Evolutionary conservation across 2,113 vertebrate genomes (phyloP), one percentile per base, ranked within the genome.

Genomic region (human): DNA sequence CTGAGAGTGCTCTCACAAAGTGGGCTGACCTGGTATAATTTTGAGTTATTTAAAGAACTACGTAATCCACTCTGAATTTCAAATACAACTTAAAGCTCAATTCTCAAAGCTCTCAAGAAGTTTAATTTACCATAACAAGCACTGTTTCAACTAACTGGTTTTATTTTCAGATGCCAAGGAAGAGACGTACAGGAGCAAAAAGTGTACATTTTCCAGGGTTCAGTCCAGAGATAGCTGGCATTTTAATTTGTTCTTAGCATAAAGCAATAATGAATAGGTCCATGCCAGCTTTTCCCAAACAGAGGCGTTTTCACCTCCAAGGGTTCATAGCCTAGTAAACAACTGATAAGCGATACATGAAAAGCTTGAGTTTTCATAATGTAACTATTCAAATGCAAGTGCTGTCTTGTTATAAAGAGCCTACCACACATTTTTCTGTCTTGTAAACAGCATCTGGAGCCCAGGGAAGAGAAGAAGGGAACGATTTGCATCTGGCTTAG

Each of bases 11-110:
- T 43, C 3, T 81, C 38, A 87, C 20, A 83, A 64, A 6, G 3
- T 64, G 22, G 1, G 70, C 64, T 97, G 87, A 64, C 64, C 85
- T 96, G 32, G 0, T 73, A 90, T 59, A 95, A 23, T 94, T 96
- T 97, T 91, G 45, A 97, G 96, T 93, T 93, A 73, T 96, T 91
- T 92, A 97, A 89, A 97, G 91, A 95, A 48, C 90, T 96, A 61
- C 68, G n/a, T 76, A 97, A 97, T 95, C 64, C 72, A 98, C 94
- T 85, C 0, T 95, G 76, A 91, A 59, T 98, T 98, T 98, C 89
- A 97, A 98, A 73, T 59, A 66, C 55, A 97, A 98, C 89, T 96
- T 98, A 96, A 98, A 98, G 38, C 82, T 96, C 96, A 98, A 95
- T 73, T 97, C 96, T 97, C 95, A 98, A 98, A 96, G 96, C 27